phyloP scores from a whole-genome alignment of 1,140 invertebrate genomes.

The Thaumatotibia leucotreta region DNA sequence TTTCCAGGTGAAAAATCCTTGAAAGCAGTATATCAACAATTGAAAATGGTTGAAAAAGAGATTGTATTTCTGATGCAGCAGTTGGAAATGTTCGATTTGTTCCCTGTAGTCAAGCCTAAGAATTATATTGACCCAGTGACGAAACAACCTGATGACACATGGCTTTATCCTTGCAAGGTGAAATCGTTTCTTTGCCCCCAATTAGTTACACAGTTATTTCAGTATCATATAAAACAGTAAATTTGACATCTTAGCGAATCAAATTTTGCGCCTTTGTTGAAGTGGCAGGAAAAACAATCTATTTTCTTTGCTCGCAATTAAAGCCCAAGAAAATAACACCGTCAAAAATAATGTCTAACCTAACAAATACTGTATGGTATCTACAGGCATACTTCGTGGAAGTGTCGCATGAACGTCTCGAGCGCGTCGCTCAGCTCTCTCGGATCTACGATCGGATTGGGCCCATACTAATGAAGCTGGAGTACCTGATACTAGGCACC shows the following conservation, averaged over 20 bases:
- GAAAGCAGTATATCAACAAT: slow-evolving; percentile 76
- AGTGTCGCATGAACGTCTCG: slow-evolving; percentile 81
- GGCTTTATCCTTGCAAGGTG: slow-evolving; percentile 71
- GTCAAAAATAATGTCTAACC: too few species aligned
- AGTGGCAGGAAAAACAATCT: too few species aligned
- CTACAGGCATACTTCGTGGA: slow-evolving; percentile 81
- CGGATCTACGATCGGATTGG: slow-evolving; percentile 84
- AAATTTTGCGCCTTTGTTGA: too few species aligned
- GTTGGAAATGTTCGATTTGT: slow-evolving; percentile 79
- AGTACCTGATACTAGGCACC: slow-evolving; percentile 84
- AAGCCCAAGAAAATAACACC: too few species aligned
- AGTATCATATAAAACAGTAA: too few species aligned
- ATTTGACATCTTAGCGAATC: too few species aligned
- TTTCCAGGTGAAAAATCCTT: slow-evolving; percentile 56
- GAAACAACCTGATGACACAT: slow-evolving; percentile 39
- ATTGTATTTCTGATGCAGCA: slow-evolving; percentile 79
- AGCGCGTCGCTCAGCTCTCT: slow-evolving; percentile 80
- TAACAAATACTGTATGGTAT: too few species aligned
- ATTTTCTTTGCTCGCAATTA: too few species aligned
- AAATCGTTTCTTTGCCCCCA: too few species aligned
- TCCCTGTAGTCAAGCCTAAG: slow-evolving; percentile 56
- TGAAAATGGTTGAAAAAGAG: slow-evolving; percentile 86
- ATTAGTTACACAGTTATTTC: too few species aligned
- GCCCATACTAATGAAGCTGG: slow-evolving; percentile 88
- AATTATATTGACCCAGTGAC: slow-evolving; percentile 49